Evolutionary conservation across 2,113 vertebrate genomes (phyloP).

Genomic region (Prunella himalayana): DNA sequence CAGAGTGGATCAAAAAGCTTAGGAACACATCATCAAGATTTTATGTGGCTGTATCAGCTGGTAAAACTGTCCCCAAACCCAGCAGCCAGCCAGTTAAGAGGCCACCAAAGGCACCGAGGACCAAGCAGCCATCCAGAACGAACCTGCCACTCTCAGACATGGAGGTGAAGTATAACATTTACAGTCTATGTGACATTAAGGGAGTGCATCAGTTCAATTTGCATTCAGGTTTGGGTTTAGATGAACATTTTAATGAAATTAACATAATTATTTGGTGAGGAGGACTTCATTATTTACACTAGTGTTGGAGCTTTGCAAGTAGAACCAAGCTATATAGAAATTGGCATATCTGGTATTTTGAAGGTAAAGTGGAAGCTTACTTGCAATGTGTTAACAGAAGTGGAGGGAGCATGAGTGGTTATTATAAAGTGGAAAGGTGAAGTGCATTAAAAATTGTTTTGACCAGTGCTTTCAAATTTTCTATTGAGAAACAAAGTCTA

Average conservation of each 20-base stretch:
- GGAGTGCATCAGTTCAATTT: neutral
- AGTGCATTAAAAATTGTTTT: neutral
- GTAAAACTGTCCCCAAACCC: constrained; percentile 73
- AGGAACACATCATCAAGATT: constrained; percentile 37
- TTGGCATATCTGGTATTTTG: neutral
- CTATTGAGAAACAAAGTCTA: neutral
- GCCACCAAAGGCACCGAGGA: constrained; percentile 87
- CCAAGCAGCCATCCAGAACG: constrained; percentile 91
- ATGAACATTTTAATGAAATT: neutral
- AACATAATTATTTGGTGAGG: neutral
- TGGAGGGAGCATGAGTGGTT: neutral
- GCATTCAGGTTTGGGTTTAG: neutral
- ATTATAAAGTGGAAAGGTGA: neutral
- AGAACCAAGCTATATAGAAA: neutral
- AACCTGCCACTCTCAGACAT: constrained; percentile 80
- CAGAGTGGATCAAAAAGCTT: neutral
- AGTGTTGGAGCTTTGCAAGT: neutral
- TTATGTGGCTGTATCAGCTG: constrained; percentile 60
- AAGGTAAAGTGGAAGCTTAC: neutral
- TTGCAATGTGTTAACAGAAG: neutral
- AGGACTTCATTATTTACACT: neutral
- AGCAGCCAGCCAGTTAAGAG: constrained; percentile 73
- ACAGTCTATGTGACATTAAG: neutral
- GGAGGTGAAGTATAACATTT: constrained; percentile 70
- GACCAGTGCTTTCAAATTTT: neutral